Conservation (phyloP, 2,888 invertebrate species). For the Drosophila meridiana region DNA sequence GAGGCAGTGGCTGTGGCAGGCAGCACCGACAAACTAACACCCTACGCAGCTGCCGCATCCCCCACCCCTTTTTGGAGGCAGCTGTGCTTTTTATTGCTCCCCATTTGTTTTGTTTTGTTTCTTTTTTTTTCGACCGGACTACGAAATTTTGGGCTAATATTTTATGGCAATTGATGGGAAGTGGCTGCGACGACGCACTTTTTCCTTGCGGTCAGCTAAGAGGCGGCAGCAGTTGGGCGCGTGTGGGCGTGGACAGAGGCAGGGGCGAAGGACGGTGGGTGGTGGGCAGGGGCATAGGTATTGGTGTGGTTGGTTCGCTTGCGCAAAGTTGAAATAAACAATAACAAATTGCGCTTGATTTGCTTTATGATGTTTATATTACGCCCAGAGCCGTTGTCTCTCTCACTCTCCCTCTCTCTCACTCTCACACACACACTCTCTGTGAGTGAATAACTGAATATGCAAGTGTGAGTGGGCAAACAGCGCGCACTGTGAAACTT, state of each 20-base stretch:
- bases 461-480: conserved; percentile 17
- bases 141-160: conserved; percentile 64
- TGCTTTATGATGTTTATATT: conserved; percentile 77
- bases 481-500: conserved; percentile 45
- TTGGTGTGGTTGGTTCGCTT: conserved; percentile 49
- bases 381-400: conserved; percentile 31
- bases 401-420: neutral
- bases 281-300: neutral
- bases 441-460: conserved; percentile 19
- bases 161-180: conserved; percentile 75
- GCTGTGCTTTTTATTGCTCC: conserved; percentile 64
- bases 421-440: neutral
- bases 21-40: neutral
- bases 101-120: conserved; percentile 20
- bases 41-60: neutral
- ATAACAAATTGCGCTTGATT: conserved; percentile 81
- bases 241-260: neutral
- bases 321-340: conserved; percentile 78
- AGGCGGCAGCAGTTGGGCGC: neutral
- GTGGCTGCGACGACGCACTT: conserved; percentile 61
- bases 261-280: neutral
- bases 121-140: conserved; percentile 38
- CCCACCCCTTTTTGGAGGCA: conserved; percentile 26
- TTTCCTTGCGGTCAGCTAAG: conserved; percentile 42
- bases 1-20: neutral